Conservation (phyloP, 23 tunicate species). For the Ciona savignyi region DNA sequence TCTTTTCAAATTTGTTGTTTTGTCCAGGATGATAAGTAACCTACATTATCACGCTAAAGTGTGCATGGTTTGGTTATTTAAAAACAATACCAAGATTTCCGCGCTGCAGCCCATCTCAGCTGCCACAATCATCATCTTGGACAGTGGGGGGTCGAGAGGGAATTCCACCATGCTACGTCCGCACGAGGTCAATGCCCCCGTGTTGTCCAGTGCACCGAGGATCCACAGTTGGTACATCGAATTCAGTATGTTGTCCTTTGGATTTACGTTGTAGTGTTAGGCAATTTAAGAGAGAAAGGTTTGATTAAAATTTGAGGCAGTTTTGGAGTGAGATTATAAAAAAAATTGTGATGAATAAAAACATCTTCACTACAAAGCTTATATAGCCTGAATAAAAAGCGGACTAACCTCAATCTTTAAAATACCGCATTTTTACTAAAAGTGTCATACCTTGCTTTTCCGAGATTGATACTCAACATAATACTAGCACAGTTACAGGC, state of each 20-base stretch:
- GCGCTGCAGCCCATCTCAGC: conserved; percentile 97
- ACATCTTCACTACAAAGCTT: too few species aligned
- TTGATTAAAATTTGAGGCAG: neutral
- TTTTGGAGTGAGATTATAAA: too few species aligned
- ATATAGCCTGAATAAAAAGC: too few species aligned
- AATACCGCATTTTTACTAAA: too few species aligned
- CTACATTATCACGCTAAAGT: too few species aligned
- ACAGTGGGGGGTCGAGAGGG: conserved; percentile 99
- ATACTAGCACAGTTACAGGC: too few species aligned
- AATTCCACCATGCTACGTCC: conserved; percentile 99
- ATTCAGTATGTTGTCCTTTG: conserved; percentile 79
- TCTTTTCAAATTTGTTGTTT: too few species aligned
- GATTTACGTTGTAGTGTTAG: neutral
- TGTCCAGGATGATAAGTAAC: neutral
- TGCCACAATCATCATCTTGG: conserved; percentile 96
- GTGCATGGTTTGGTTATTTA: neutral
- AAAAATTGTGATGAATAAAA: too few species aligned
- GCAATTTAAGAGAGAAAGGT: too few species aligned
- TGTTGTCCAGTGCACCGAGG: conserved; percentile 95
- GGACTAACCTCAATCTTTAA: too few species aligned
- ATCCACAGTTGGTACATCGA: conserved; percentile 99
- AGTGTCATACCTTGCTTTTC: too few species aligned
- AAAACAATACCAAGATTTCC: conserved; percentile 63
- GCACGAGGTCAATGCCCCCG: conserved; percentile 88
- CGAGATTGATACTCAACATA: too few species aligned